These are phyloP conservation scores for Eupelmus urozonus DNA, from an alignment of 2,888 invertebrate species.

Conservation along the genomic window DNA sequence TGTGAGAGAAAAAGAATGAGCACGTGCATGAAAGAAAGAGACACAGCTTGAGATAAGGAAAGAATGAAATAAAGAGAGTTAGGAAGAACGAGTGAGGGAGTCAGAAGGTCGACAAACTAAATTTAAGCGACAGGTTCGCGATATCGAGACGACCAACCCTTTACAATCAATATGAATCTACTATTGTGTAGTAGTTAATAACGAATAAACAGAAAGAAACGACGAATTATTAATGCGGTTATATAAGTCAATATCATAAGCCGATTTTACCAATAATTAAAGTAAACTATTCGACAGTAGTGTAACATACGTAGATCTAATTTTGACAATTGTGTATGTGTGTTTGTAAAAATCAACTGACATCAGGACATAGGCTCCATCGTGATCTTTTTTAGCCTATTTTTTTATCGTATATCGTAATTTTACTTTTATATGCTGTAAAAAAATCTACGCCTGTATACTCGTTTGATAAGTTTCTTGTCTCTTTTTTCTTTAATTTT, in stretches of 20 bases:
- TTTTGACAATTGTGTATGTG: constrained; percentile 65
- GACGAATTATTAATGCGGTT: constrained; percentile 59
- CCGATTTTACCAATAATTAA: constrained; percentile 58
- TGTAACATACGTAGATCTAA: constrained; percentile 58
- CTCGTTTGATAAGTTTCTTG: constrained; percentile 52
- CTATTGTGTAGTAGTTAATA: constrained; percentile 59
- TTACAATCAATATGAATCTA: constrained; percentile 59
- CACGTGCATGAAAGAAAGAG: constrained; percentile 11
- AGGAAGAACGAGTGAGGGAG: constrained; percentile 53
- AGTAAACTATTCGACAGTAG: constrained; percentile 59
- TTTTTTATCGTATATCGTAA: constrained; percentile 64
- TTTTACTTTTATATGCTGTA: constrained; percentile 57
- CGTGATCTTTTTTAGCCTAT: constrained; percentile 63
- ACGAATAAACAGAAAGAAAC: constrained; percentile 54
- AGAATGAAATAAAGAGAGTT: constrained; percentile 2
- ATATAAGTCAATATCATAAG: constrained; percentile 60
- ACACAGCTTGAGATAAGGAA: constrained; percentile 6
- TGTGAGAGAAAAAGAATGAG: constrained; percentile 8
- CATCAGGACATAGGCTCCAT: constrained; percentile 66
- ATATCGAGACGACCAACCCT: constrained; percentile 58
- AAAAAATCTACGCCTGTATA: constrained; percentile 55
- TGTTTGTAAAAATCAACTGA: constrained; percentile 65
- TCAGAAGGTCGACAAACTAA: constrained; percentile 60
- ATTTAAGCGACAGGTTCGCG: constrained; percentile 61
- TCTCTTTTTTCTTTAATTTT: constrained; percentile 59